phyloP scores from a whole-genome alignment of 2,113 vertebrate species.

The Alectura lathami region DNA sequence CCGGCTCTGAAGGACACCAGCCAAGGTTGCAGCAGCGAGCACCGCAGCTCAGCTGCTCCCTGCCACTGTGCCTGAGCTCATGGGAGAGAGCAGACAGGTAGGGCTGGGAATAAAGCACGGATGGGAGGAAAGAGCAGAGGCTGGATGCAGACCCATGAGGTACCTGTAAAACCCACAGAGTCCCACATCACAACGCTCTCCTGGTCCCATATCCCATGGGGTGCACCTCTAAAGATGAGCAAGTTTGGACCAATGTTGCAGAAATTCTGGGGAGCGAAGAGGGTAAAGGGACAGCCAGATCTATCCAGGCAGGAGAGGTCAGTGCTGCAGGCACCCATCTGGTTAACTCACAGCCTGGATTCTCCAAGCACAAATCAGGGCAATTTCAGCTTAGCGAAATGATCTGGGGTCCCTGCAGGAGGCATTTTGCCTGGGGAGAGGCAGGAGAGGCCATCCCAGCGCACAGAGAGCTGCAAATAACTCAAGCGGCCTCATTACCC shows the following conservation, averaged over 20 bases:
- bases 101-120: background rate
- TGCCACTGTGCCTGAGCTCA: background rate
- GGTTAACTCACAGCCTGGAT: slow-evolving; percentile 12
- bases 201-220: background rate
- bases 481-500: slow-evolving; percentile 57
- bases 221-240: background rate
- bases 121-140: background rate
- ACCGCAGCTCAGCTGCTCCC: background rate
- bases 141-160: background rate
- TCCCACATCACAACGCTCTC: background rate
- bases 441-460: slow-evolving; percentile 18
- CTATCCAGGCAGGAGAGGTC: background rate
- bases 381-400: background rate
- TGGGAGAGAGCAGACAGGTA: background rate
- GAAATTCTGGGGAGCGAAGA: background rate
- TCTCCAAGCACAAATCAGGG: slow-evolving; percentile 1
- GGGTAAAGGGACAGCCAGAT: background rate
- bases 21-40: background rate
- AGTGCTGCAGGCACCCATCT: background rate
- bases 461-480: slow-evolving; percentile 56
- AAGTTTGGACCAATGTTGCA: background rate
- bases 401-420: slow-evolving; percentile 11
- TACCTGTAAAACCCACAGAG: background rate
- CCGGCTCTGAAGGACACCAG: background rate
- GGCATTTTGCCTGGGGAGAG: background rate